Evolutionary conservation across 2,888 invertebrate species (phyloP).

Genomic region (Rhagophthalmus giganteus): DNA sequence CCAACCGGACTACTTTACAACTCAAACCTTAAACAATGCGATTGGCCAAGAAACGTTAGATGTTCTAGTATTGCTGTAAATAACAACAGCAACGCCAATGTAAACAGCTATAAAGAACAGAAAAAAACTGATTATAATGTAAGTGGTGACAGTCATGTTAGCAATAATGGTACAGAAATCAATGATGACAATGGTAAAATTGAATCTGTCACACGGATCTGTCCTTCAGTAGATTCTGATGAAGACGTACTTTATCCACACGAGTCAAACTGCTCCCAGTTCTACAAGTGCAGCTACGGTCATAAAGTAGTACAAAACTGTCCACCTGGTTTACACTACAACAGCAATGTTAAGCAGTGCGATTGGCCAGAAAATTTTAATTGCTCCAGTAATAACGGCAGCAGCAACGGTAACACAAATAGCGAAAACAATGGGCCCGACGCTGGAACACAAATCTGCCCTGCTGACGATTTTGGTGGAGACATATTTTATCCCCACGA

Average conservation of each 20-base stretch:
- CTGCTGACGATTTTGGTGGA: constrained; percentile 12
- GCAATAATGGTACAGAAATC: background rate
- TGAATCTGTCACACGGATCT: too few species aligned
- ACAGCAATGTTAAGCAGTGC: constrained; percentile 15
- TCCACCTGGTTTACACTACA: constrained; percentile 31
- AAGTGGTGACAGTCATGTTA: too few species aligned
- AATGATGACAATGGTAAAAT: background rate
- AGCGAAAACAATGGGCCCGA: too few species aligned
- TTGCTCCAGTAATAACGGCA: background rate
- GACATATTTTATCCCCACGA: constrained; percentile 22
- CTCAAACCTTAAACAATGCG: too few species aligned
- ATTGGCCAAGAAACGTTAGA: too few species aligned
- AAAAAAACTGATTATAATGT: too few species aligned
- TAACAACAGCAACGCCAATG: too few species aligned
- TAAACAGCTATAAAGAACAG: too few species aligned
- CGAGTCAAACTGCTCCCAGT: constrained; percentile 21
- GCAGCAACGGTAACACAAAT: background rate
- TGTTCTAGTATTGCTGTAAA: too few species aligned
- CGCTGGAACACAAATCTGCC: too few species aligned
- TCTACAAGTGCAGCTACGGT: constrained; percentile 29
- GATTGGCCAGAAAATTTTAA: background rate
- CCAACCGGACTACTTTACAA: too few species aligned
- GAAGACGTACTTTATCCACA: constrained; percentile 10
- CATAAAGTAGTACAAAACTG: constrained; percentile 21
- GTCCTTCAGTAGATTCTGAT: background rate